Evolutionary conservation across 92 coral and sea anemone genomes (phyloP).

Genomic region (Palythoa grandis): DNA sequence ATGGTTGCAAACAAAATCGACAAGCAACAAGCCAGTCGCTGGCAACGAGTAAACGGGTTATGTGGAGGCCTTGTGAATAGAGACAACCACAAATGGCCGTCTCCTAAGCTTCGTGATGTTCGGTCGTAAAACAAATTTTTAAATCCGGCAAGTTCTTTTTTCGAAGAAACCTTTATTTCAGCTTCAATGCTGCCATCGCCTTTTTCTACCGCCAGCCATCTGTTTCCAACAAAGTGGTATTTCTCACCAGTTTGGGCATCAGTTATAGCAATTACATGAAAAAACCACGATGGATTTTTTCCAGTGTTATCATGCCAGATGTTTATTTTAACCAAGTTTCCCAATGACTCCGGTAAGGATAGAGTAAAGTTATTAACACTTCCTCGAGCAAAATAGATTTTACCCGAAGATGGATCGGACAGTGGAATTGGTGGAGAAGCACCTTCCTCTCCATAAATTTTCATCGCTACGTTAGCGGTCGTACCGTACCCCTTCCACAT

Average conservation of each 20-base stretch:
- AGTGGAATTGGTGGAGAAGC: constrained; percentile 70
- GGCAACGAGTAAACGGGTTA: constrained; percentile 81
- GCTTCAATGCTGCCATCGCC: constrained; percentile 76
- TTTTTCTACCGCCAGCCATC: constrained; percentile 93
- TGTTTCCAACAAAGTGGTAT: constrained; percentile 78
- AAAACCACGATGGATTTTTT: constrained; percentile 83
- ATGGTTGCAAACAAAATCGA: constrained; percentile 80
- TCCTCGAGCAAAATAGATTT: constrained; percentile 81
- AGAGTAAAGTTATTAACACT: constrained; percentile 75
- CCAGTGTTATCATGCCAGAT: constrained; percentile 92
- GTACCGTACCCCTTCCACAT: constrained; percentile 92
- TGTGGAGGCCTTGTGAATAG: constrained; percentile 88
- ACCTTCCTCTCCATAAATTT: constrained; percentile 71
- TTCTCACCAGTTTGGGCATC: constrained; percentile 64
- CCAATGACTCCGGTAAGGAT: constrained; percentile 67
- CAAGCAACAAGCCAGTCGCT: constrained; percentile 85
- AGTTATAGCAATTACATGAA: constrained; percentile 69
- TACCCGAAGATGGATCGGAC: constrained; percentile 61
- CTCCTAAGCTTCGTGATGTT: constrained; percentile 80
- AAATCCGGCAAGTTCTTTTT: constrained; percentile 65
- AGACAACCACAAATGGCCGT: constrained; percentile 86
- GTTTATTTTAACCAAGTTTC: constrained; percentile 67
- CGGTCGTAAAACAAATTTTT: constrained; percentile 70
- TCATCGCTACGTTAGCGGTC: constrained; percentile 77
- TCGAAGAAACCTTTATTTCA: constrained; percentile 64